A percentile compares a stretch with the other conserved stretches of the same genome.
These are phyloP conservation scores for Yponomeuta plumbellus DNA, from an alignment of 2,888 invertebrate genomes.

Conservation along the genomic window DNA sequence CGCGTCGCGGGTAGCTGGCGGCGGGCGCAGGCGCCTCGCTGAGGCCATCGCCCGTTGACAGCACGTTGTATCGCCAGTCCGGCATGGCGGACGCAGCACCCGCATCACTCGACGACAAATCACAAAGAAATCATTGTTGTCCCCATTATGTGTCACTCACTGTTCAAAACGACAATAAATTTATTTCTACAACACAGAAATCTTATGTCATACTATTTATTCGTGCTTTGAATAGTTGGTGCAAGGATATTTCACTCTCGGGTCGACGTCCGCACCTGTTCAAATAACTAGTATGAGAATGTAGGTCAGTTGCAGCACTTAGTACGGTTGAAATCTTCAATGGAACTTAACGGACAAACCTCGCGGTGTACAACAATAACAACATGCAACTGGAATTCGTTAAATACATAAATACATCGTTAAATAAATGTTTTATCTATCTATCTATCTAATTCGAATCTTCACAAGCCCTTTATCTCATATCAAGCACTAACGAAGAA, in stretches of 20 bases:
- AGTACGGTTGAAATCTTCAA: constrained; percentile 18
- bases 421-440: too few relatives aligned
- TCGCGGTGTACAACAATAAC: background rate
- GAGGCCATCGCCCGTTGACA: constrained; percentile 72
- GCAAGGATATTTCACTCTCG: constrained; percentile 42
- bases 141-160: constrained; percentile 36
- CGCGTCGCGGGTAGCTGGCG: constrained; percentile 71
- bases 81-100: constrained; percentile 58
- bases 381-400: background rate
- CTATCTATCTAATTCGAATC: too few relatives aligned
- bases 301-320: constrained; percentile 8
- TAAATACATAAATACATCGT: too few relatives aligned
- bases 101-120: constrained; percentile 55
- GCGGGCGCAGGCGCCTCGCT: constrained; percentile 50
- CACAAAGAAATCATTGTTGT: constrained; percentile 33
- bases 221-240: constrained; percentile 35
- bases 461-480: too few relatives aligned
- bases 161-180: constrained; percentile 22
- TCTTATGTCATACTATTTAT: constrained; percentile 43
- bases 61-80: constrained; percentile 74
- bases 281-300: constrained; percentile 31
- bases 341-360: background rate
- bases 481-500: too few relatives aligned
- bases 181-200: constrained; percentile 17
- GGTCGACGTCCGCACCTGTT: constrained; percentile 52